Evolutionary conservation across 2,113 vertebrate genomes (phyloP).

Genomic region (Microcebus tavaratra): DNA sequence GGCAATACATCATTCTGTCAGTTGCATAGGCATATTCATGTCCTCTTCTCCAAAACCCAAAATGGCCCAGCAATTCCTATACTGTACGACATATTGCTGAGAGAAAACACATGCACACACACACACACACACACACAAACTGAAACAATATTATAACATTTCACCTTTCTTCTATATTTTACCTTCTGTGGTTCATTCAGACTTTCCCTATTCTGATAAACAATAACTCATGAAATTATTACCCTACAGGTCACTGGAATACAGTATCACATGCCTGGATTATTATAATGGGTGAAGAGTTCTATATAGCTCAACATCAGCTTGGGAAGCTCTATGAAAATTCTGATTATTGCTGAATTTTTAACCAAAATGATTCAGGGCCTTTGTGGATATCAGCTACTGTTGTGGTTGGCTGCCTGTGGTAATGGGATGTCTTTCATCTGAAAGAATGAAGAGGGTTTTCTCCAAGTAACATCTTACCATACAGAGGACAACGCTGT

Average conservation of each 20-base stretch:
- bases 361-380: not conserved
- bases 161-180: not conserved
- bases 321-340: not conserved
- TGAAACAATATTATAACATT: not conserved
- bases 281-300: too few species aligned
- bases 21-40: not conserved
- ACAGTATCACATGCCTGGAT: not conserved
- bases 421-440: not conserved
- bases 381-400: not conserved
- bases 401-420: not conserved
- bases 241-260: not conserved
- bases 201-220: not conserved
- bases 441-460: not conserved
- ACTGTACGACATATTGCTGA: not conserved
- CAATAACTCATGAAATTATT: not conserved
- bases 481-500: not conserved
- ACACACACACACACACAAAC: not conserved
- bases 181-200: not conserved
- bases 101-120: not conserved
- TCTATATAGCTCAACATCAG: not conserved
- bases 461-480: not conserved
- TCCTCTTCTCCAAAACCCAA: not conserved
- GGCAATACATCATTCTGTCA: slow-evolving; percentile 34
- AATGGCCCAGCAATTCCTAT: not conserved
- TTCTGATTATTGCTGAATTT: not conserved